Conservation (phyloP, 1,140 invertebrate species). For the Odontomachus brunneus region DNA sequence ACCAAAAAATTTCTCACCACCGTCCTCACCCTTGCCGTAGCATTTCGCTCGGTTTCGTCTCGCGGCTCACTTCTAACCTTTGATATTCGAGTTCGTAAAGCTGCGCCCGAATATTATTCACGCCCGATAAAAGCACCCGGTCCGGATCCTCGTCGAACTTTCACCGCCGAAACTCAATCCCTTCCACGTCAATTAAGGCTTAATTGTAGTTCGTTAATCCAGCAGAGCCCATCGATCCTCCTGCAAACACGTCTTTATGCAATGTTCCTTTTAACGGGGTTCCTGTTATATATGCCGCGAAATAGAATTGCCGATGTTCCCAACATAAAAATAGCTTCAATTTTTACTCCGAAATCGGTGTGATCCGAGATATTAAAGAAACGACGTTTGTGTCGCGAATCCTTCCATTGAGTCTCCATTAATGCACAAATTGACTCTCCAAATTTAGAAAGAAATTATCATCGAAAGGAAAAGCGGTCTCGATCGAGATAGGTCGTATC, state of each 20-base stretch:
- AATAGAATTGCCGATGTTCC: neutral
- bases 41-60: neutral
- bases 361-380: no score
- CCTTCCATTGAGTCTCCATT: no score
- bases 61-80: neutral
- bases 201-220: constrained; percentile 54
- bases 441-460: no score
- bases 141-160: neutral
- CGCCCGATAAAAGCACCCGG: constrained; percentile 36
- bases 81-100: constrained; percentile 26
- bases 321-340: neutral
- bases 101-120: constrained; percentile 32
- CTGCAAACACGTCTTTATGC: neutral
- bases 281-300: neutral
- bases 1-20: constrained; percentile 64
- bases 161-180: constrained; percentile 19
- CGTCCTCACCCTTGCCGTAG: neutral
- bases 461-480: no score
- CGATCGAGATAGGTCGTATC: no score
- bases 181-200: constrained; percentile 26
- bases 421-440: no score
- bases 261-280: neutral
- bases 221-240: neutral
- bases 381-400: no score
- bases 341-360: no score